Percentiles rank a stretch among this genome's conserved stretches.
Conservation (phyloP, 2,113 vertebrate genomes). For the Sinosuthora webbiana region DNA sequence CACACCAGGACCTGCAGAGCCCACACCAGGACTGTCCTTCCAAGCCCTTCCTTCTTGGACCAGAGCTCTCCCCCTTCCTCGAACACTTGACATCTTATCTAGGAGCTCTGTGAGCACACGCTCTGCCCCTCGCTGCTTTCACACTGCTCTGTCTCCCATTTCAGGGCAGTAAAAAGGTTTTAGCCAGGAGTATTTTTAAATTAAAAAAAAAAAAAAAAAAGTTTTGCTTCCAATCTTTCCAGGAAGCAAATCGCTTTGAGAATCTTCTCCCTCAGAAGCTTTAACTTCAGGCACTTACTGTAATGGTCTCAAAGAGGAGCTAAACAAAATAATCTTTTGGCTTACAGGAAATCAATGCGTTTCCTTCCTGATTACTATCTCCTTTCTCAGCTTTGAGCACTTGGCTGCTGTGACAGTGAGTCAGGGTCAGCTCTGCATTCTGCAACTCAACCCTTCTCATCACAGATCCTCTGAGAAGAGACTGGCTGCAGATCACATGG, state of each 20-base stretch:
- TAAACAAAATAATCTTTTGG: slow-evolving; percentile 15
- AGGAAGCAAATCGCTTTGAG: slow-evolving; percentile 11
- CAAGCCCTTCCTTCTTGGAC: neutral
- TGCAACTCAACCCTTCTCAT: slow-evolving; percentile 39
- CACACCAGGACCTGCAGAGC: neutral
- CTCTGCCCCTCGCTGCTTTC: neutral
- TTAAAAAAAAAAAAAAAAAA: neutral
- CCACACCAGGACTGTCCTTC: neutral
- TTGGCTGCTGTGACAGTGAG: slow-evolving; percentile 41
- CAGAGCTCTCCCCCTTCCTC: neutral
- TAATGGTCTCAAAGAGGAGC: slow-evolving; percentile 22
- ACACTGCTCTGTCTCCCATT: neutral
- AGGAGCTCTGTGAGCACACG: accelerated
- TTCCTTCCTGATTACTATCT: slow-evolving; percentile 63
- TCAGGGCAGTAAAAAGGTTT: neutral
- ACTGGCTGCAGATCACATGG: neutral
- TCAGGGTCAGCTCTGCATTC: slow-evolving; percentile 43
- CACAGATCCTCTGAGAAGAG: neutral
- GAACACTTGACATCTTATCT: neutral
- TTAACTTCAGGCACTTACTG: slow-evolving; percentile 25
- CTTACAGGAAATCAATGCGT: slow-evolving; percentile 59
- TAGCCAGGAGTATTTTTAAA: neutral
- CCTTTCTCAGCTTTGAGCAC: slow-evolving; percentile 40
- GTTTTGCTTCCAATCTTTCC: neutral
- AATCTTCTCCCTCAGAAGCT: neutral